Evolutionary conservation across 2,888 invertebrate species (phyloP).

Genomic region (Lasioglossum malachurum): DNA sequence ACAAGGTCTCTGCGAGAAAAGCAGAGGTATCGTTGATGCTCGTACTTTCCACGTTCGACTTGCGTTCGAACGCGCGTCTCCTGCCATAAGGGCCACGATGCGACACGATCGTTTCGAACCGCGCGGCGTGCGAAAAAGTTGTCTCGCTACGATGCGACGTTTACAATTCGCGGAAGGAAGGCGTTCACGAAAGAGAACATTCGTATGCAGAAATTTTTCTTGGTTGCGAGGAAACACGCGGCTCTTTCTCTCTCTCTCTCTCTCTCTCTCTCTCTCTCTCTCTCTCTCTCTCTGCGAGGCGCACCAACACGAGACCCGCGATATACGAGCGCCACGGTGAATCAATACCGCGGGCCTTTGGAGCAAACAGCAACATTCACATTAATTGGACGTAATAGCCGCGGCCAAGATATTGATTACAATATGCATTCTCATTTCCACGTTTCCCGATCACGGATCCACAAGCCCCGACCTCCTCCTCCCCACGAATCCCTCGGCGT

Average conservation of each 20-base stretch:
- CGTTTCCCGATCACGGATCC: not conserved
- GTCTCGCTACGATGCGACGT: not conserved
- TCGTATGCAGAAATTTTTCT: constrained; percentile 46
- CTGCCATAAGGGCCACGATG: not conserved
- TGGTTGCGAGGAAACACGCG: constrained; percentile 45
- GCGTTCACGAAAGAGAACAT: not conserved
- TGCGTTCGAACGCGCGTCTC: not conserved
- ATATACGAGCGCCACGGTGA: constrained; percentile 54
- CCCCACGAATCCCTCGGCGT: not conserved
- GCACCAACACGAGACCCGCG: constrained; percentile 48
- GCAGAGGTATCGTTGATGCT: not conserved
- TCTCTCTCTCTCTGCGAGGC: constrained; percentile 9
- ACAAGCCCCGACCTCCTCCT: not conserved
- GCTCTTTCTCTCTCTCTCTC: constrained; percentile 2
- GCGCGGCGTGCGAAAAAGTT: not conserved
- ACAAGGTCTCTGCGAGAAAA: not conserved
- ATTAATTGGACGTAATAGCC: constrained; percentile 60
- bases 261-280: not conserved
- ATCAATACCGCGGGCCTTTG: constrained; percentile 64
- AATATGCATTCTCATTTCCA: constrained; percentile 20
- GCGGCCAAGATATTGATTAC: constrained; percentile 42
- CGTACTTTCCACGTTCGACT: not conserved
- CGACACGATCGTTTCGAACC: not conserved
- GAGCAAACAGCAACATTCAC: constrained; percentile 59
- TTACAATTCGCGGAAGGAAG: not conserved